Evolutionary conservation across 2,797 vertebrate genomes (phyloP).

Genomic region (Squalus acanthias): DNA sequence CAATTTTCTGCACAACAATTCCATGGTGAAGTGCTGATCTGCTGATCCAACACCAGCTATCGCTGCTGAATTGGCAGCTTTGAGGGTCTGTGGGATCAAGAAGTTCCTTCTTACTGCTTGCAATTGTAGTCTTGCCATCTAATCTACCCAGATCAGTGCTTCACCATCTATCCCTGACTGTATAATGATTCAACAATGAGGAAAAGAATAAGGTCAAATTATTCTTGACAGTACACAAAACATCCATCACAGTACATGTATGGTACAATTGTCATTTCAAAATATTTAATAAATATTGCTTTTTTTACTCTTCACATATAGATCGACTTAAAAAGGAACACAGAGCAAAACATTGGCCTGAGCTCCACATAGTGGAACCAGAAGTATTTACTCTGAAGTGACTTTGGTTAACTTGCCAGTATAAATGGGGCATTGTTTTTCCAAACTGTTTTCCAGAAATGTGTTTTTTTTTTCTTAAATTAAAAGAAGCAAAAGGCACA

Average conservation of each 20-base stretch:
- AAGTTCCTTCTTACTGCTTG: not conserved
- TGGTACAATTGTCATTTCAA: constrained; percentile 41
- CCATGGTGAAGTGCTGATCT: not conserved
- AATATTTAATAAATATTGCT: constrained; percentile 83
- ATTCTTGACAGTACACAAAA: not conserved
- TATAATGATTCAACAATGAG: not conserved
- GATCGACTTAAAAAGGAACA: constrained; percentile 48
- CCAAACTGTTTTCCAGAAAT: constrained; percentile 40
- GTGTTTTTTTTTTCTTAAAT: constrained; percentile 57
- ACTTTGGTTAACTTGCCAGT: constrained; percentile 87
- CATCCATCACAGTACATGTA: not conserved
- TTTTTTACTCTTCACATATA: constrained; percentile 81
- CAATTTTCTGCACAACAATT: not conserved
- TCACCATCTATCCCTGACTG: not conserved
- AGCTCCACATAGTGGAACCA: constrained; percentile 69
- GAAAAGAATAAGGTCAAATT: not conserved
- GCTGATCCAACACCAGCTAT: not conserved
- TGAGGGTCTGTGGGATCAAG: not conserved
- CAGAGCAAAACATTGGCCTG: constrained; percentile 45
- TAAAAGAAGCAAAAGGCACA: constrained; percentile 75
- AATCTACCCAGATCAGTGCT: not conserved
- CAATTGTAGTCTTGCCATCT: not conserved
- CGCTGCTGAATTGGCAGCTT: not conserved
- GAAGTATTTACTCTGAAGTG: constrained; percentile 71
- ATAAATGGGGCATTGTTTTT: constrained; percentile 64